Conservation (phyloP, 2,113 vertebrate genomes). For the Pachypanchax playfairii region DNA sequence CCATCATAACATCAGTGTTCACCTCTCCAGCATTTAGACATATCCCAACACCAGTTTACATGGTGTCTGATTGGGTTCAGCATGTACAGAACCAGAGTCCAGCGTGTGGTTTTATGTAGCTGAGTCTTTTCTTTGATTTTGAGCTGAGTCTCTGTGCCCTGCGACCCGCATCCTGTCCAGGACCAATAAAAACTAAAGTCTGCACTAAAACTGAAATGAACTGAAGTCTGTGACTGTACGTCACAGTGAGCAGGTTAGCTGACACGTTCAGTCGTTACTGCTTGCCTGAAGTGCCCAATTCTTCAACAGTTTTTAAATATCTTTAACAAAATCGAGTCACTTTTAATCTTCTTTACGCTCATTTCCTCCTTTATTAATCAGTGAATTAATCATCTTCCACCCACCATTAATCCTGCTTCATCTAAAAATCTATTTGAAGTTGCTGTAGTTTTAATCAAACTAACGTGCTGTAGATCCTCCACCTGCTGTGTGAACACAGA, state of each 20-base stretch:
- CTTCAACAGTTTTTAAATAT: slow-evolving; percentile 28
- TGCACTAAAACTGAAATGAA: too few species aligned
- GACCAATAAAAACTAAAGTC: too few species aligned
- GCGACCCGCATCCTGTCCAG: neutral
- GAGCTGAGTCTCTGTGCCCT: neutral
- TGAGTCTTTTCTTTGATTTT: neutral
- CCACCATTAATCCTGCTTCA: slow-evolving; percentile 13
- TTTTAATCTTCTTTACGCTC: slow-evolving; percentile 13
- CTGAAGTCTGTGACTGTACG: neutral
- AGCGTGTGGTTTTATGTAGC: neutral
- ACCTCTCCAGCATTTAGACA: neutral
- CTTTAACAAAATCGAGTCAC: slow-evolving; percentile 13
- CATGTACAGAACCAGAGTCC: neutral
- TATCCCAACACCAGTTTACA: neutral
- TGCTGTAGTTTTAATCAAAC: slow-evolving; percentile 24
- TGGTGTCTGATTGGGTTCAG: too few species aligned
- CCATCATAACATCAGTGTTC: neutral
- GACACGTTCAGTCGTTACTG: slow-evolving; percentile 24
- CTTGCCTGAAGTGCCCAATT: slow-evolving; percentile 53
- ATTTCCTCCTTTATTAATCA: slow-evolving; percentile 6
- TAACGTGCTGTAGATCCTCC: slow-evolving; percentile 22
- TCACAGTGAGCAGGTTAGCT: neutral
- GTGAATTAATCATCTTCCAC: neutral
- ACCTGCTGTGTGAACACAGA: slow-evolving; percentile 34
- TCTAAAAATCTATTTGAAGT: neutral